phyloP scores from a whole-genome alignment of 2,797 vertebrate genomes.

The Sebastes minor region DNA sequence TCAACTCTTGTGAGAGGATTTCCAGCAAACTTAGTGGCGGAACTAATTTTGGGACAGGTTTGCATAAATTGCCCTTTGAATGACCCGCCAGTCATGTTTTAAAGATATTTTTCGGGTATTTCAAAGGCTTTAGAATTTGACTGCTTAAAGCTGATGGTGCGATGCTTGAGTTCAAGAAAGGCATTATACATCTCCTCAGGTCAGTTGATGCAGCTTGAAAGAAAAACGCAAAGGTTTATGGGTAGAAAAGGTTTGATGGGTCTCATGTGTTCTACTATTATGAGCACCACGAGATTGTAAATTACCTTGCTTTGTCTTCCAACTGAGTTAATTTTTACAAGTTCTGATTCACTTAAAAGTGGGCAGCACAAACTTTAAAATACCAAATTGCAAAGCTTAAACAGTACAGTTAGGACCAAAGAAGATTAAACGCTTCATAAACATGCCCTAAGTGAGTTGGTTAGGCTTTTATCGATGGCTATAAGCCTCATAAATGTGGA shows the following conservation, averaged over 20 bases:
- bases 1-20: slow-evolving; percentile 26
- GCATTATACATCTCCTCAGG: background rate
- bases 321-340: background rate
- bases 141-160: background rate
- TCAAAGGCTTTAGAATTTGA: background rate
- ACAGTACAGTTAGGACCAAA: background rate
- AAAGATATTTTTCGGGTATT: slow-evolving; percentile 9
- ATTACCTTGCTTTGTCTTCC: background rate
- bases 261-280: background rate
- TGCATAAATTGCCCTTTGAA: slow-evolving; percentile 30
- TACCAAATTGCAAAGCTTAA: background rate
- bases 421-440: background rate
- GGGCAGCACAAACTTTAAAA: background rate
- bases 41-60: slow-evolving; percentile 33
- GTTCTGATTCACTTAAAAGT: background rate
- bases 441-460: background rate
- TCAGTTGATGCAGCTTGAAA: background rate
- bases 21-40: slow-evolving; percentile 10
- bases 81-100: slow-evolving; percentile 17
- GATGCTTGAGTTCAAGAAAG: background rate
- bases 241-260: background rate
- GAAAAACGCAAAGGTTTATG: background rate
- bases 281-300: background rate
- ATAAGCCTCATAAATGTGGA: no score
- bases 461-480: accelerated